A percentile compares a stretch with the other conserved stretches of the same genome.
Conservation (phyloP, 2,888 invertebrate species). For the Cephus spinipes region DNA sequence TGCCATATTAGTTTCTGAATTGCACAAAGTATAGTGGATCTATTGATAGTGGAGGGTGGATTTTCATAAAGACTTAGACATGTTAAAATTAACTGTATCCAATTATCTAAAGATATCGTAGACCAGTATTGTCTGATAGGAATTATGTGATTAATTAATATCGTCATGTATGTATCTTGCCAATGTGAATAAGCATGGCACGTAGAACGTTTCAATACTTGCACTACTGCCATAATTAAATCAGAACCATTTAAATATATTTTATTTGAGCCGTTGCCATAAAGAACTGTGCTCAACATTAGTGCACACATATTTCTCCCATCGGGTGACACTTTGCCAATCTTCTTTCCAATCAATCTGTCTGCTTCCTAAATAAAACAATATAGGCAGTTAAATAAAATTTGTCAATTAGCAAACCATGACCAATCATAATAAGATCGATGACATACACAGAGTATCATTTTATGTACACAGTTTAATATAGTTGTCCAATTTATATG, state of each 20-base stretch:
- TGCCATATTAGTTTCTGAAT: conserved; percentile 67
- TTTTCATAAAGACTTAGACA: conserved; percentile 48
- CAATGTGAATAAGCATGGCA: conserved; percentile 31
- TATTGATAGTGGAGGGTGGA: conserved; percentile 62
- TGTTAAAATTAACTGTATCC: conserved; percentile 68
- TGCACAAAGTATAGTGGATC: conserved; percentile 66
- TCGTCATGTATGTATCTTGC: conserved; percentile 70
- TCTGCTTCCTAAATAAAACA: conserved; percentile 51
- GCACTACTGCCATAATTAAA: conserved; percentile 38
- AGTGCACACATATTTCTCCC: conserved; percentile 16
- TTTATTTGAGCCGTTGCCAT: not conserved
- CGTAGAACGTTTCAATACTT: conserved; percentile 34
- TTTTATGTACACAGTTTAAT: conserved; percentile 38
- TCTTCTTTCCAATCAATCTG: conserved; percentile 1
- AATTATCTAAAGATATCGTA: conserved; percentile 68
- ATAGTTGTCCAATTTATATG: conserved; percentile 41
- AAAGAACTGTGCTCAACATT: conserved; percentile 26
- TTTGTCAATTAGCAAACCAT: not conserved
- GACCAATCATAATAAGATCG: conserved; percentile 37
- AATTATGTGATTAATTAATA: conserved; percentile 71
- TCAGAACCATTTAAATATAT: conserved; percentile 30
- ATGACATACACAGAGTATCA: conserved; percentile 48
- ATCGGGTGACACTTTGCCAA: conserved; percentile 4
- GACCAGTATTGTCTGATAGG: conserved; percentile 69
- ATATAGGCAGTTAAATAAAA: not conserved